Base-by-base conservation (phyloP, 2,113 vertebrate species). In the Scatophagus argus region DNA sequence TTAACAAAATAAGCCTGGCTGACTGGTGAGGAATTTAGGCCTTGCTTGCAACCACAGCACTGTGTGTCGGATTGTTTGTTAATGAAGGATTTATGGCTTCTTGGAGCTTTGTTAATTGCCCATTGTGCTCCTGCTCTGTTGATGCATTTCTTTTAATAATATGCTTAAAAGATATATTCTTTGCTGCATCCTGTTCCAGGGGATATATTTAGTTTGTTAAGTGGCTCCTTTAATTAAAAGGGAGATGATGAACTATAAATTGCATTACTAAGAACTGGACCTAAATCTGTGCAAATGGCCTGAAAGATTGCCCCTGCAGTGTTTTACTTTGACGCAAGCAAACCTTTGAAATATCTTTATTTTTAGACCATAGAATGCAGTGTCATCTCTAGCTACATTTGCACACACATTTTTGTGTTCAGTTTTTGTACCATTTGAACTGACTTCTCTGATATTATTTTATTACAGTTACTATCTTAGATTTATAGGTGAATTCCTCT, bases 61-160 rank as follows among this genome's bases (percentile, higher is more conserved):
- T 44, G 36, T 79, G 75, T 82, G 83, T 76, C 80, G 72, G 79
- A 63, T 46, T 88, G 90, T 88, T 88, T 92, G 88, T 91, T 89
- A 84, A 89, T 87, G 81, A 93, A 87, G 82, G 88, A 90, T 94
- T 94, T 93, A 93, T 79, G 85, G 82, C 70, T 84, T 92, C 74
- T 78, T 76, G 27, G 79, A 63, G 75, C 72, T 89, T 81, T 91
- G 91, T 90, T 93, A 93, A 92, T 94, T 94, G 77, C 82, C 67
- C 71, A 63, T 90, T 91, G 92, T 93, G 51, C 56, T 83, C 36
- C 49, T 56, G 74, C 64, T 77, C 61, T 73, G 86, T 81, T 89
- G 83, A 87, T 83, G 74, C 74, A 81, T 88, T 90, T 88, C 72
- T 93, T 89, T 88, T 90, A 84, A 91, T 91, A 87, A 88, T 65